Evolutionary conservation across 2,113 vertebrate species (phyloP), one percentile per base, ranked within the genome.

Genomic region (Setophaga petechia): DNA sequence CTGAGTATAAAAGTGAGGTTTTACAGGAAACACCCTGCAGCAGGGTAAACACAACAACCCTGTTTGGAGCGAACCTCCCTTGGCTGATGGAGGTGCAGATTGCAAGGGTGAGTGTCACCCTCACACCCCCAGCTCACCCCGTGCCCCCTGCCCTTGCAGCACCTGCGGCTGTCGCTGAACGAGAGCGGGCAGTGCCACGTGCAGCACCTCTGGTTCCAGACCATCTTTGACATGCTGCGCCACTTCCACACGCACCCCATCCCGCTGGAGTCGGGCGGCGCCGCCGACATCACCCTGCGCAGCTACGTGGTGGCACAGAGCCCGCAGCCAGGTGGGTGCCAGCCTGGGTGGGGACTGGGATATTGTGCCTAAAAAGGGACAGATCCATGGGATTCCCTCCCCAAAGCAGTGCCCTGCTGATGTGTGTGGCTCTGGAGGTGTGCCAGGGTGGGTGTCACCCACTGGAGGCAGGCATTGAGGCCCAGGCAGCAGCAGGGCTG

Each of bases 121-220:
- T 61, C 0, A 1, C 1, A 39, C 15, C 66, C 75, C 47, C 57
- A 10, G 25, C 93, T 72, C 27, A 90, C 89, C 79, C 6, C 2
- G 5, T 22, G 14, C 7, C 35, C 10, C 67, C 65, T 89, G 35
- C 43, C 3, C 79, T 96, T 94, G 39, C 98, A 99, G 99, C 99
- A 99, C 94, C 98, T 99, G 79, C 99, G 99, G 35, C 97, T 99
- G 97, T 99, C 99, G 2, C 98, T 99, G 97, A 99, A 99, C 1
- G 99, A 99, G 90, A 99, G 97, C 1, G 99, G 99, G 20, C 99
- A 99, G 96, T 99, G 99, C 96, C 99, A 99, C 12, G 99, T 99
- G 24, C 99, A 99, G 95, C 99, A 99, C 95, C 98, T 99, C 95
- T 99, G 99, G 99, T 99, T 99, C 97, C 99, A 99, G 98, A 99